These are phyloP conservation scores for Oryzias celebensis DNA, from an alignment of 2,113 vertebrate species.

Conservation along the genomic window DNA sequence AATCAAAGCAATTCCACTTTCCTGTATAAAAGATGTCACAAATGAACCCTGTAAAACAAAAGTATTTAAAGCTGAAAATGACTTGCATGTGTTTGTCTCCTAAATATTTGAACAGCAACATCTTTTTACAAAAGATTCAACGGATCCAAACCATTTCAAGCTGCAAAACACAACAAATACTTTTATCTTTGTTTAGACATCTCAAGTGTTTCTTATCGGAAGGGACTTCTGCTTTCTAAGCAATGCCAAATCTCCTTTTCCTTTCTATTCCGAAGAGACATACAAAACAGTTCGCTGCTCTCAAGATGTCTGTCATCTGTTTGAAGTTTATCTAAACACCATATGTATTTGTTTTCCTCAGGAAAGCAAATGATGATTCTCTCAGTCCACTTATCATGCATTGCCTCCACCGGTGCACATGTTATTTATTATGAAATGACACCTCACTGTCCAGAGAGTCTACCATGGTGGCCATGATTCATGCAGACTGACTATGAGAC, in stretches of 20 bases:
- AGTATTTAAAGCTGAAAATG: conserved; percentile 43
- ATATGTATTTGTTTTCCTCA: conserved; percentile 68
- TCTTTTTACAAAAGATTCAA: conserved; percentile 59
- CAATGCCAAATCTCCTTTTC: conserved; percentile 69
- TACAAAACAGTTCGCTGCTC: conserved; percentile 51
- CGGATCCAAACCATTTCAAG: conserved; percentile 50
- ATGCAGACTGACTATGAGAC: conserved; percentile 47
- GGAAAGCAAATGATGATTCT: conserved; percentile 62
- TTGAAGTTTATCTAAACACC: conserved; percentile 77
- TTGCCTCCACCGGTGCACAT: conserved; percentile 45
- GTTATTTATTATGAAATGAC: conserved; percentile 73
- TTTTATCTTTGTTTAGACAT: conserved; percentile 67
- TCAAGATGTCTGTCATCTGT: conserved; percentile 60
- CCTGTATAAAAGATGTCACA: neutral
- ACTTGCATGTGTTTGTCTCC: conserved; percentile 69
- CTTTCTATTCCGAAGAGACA: conserved; percentile 63
- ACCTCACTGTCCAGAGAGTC: conserved; percentile 60
- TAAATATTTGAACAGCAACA: conserved; percentile 77
- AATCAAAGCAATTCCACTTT: neutral
- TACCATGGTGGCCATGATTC: conserved; percentile 61
- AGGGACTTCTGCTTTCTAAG: conserved; percentile 67
- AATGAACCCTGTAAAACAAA: conserved; percentile 4
- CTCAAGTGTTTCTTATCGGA: conserved; percentile 71
- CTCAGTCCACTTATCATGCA: conserved; percentile 63
- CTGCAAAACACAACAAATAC: conserved; percentile 74